Conservation (phyloP, 2,113 vertebrate genomes). For the Sminthopsis crassicaudata region DNA sequence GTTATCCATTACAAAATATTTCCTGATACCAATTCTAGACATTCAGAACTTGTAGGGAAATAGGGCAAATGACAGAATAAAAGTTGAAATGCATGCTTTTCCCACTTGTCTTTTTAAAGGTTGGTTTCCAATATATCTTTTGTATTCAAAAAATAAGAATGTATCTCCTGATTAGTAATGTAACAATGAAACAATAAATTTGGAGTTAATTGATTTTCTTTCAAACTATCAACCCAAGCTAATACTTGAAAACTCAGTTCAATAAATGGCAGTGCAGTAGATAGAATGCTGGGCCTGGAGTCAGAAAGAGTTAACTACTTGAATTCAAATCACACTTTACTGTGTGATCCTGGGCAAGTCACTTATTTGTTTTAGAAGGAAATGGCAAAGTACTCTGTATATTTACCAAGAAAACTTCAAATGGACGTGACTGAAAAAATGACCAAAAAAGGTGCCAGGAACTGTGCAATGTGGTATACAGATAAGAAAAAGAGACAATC, state of each 20-base stretch:
- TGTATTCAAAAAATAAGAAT: fast-evolving
- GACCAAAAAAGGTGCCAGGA: neutral
- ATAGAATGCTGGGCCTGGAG: too few species aligned
- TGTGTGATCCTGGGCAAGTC: too few species aligned
- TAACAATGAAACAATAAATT: neutral
- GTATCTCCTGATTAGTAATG: neutral
- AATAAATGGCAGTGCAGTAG: neutral
- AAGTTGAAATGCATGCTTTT: neutral
- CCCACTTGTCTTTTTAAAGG: neutral
- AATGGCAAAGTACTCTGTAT: too few species aligned
- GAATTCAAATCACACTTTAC: too few species aligned
- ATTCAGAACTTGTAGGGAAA: neutral
- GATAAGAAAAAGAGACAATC: neutral
- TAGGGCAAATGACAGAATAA: neutral
- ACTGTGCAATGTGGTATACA: too few species aligned
- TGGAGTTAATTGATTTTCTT: neutral
- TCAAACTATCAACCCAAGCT: neutral
- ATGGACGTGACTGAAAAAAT: too few species aligned
- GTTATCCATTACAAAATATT: neutral
- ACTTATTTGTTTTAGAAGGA: too few species aligned
- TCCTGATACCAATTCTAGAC: neutral
- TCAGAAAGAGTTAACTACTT: too few species aligned
- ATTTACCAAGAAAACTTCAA: too few species aligned
- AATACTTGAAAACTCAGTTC: neutral
- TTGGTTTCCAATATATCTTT: neutral